phyloP scores from a whole-genome alignment of 35 echinoderm and acorn worm genomes.

The Apostichopus japonicus region DNA sequence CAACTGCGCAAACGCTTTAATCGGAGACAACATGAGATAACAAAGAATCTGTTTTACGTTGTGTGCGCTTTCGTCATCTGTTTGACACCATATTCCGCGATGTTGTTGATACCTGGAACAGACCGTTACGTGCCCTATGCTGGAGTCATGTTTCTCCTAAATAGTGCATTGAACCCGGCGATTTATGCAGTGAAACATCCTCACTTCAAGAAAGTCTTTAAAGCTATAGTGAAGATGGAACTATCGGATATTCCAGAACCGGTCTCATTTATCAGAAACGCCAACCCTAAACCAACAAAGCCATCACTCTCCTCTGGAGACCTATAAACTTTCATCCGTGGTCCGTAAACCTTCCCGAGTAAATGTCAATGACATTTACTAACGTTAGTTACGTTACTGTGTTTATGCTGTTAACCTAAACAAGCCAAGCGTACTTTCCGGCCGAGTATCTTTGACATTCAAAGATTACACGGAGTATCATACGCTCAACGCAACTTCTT shows the following conservation, averaged over 20 bases:
- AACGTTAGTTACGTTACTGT: no score
- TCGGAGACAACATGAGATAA: conserved; percentile 65
- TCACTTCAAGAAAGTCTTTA: conserved; percentile 74
- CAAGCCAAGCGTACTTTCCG: no score
- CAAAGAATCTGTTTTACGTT: conserved; percentile 85
- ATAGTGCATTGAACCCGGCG: conserved; percentile 70
- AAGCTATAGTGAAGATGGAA: conserved; percentile 57
- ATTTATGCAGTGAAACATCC: conserved; percentile 87
- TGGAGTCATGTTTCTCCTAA: conserved; percentile 56
- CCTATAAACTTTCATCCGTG: background rate
- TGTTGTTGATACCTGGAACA: conserved; percentile 53
- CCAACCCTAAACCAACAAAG: conserved; percentile 21
- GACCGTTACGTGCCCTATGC: conserved; percentile 67
- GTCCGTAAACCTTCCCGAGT: no score
- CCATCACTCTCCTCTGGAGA: conserved; percentile 20
- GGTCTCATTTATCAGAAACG: conserved; percentile 37
- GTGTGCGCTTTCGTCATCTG: conserved; percentile 76
- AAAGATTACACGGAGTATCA: no score
- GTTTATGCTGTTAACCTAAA: no score
- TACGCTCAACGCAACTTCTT: no score
- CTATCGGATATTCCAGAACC: conserved; percentile 57
- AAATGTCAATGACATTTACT: no score
- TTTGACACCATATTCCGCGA: conserved; percentile 66
- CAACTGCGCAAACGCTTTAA: conserved; percentile 47
- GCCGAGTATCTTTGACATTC: no score